Conservation (phyloP, 2,797 vertebrate species). For the Onychomys arenicola region DNA sequence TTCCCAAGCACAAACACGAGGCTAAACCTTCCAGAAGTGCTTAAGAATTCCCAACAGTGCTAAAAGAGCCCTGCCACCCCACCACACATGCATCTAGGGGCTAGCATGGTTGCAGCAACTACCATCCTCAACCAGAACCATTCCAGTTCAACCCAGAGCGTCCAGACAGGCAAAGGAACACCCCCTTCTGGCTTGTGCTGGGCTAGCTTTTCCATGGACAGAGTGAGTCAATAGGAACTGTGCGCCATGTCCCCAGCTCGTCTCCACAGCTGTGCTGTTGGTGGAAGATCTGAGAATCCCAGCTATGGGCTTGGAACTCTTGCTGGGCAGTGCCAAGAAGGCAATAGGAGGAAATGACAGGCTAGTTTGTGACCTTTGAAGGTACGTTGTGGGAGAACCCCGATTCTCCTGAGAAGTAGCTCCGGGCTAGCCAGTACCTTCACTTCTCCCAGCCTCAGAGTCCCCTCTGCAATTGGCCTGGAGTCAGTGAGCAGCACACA, state of each 20-base stretch:
- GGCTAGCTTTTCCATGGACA: neutral
- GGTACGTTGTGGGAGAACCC: neutral
- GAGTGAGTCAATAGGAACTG: neutral
- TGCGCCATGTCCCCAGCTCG: neutral
- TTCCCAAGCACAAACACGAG: neutral
- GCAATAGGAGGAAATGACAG: neutral
- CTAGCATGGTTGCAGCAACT: neutral
- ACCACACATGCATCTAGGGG: slow-evolving; percentile 28
- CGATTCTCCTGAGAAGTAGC: neutral
- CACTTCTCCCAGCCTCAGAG: neutral
- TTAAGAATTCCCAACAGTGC: slow-evolving; percentile 25
- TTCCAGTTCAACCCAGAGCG: slow-evolving; percentile 10
- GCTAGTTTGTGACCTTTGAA: neutral
- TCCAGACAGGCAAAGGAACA: neutral
- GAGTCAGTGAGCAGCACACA: too few species aligned
- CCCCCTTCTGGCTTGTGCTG: neutral
- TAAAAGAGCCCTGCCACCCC: slow-evolving; percentile 15
- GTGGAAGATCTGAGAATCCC: neutral
- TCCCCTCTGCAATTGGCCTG: neutral
- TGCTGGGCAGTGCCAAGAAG: neutral
- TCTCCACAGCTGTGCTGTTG: neutral
- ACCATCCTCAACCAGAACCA: slow-evolving; percentile 21
- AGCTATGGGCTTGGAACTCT: neutral
- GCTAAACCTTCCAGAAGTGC: slow-evolving; percentile 19
- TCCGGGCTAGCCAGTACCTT: neutral